Base-by-base conservation (phyloP, 2,113 vertebrate genomes). In the Pituophis catenifer region DNA sequence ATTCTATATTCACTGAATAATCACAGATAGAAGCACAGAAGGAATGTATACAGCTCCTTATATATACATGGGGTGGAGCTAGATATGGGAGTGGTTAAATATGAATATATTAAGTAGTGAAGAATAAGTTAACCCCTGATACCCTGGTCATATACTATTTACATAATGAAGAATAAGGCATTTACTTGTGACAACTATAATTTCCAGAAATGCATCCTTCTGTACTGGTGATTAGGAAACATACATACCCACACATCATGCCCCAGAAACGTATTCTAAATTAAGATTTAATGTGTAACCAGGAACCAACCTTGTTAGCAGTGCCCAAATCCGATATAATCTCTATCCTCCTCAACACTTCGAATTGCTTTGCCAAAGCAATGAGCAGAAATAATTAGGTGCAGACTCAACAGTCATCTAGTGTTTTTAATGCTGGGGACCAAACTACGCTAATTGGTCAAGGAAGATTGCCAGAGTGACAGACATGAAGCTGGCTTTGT, bases 261-360 rank as follows among this genome's bases (percentile, higher is more conserved):
- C 33, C 75, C 75, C 33, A 38, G 70, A 81, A 38, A 81, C 2
- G 0, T 81, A 81, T 19, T 23, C 7, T 29, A 33, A 50, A 7
- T 75, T 8, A 29, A 62, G 3, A 86, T 33, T 57, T 59, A 54
- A 58, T 29, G 6, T 33, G 29, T 24, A 81, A 21, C 26, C 65
- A 85, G 1, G 48, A 8, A 50, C 19, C 1, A 58, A 58, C 54
- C 33, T 23, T 44, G 19, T 52, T 58, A 11, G 91, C 86, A 94
- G 87, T 86, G 50, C 57, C 12, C 21, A 86, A 90, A 70, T 94
- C 93, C 33, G 44, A 11, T 44, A 58, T 86, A 92, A 92, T 89
- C 65, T 53, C 87, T 86, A 1, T 26, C 75, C 50, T 70, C 57
- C 33, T 50, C 8, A n/a, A 75, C n/a, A 6, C 24, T 53, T 91